phyloP scores from a whole-genome alignment of 2,113 vertebrate genomes.

The Caranx ignobilis region DNA sequence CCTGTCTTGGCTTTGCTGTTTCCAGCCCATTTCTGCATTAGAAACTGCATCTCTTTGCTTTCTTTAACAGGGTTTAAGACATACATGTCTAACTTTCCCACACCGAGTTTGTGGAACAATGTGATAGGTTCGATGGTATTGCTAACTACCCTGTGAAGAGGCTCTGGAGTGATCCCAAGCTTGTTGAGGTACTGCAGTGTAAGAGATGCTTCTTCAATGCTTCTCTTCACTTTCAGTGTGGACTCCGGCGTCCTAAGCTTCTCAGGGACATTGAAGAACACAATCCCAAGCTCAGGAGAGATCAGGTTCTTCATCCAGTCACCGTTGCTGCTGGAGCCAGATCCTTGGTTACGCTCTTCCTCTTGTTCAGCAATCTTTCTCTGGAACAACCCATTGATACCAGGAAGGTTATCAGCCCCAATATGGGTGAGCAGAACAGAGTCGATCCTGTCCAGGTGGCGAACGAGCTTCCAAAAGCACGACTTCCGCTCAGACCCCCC shows the following conservation, averaged over 20 bases:
- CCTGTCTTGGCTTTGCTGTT: slow-evolving; percentile 99
- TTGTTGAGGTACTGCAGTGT: slow-evolving; percentile 94
- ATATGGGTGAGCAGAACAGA: slow-evolving; percentile 97
- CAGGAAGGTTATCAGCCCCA: slow-evolving; percentile 96
- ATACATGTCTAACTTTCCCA: slow-evolving; percentile 98
- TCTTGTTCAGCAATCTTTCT: slow-evolving; percentile 97
- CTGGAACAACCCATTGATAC: slow-evolving; percentile 96
- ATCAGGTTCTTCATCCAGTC: slow-evolving; percentile 98
- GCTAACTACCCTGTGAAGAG: slow-evolving; percentile 92
- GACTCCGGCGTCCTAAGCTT: slow-evolving; percentile 94
- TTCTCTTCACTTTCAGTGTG: slow-evolving; percentile 93
- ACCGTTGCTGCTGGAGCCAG: slow-evolving; percentile 91
- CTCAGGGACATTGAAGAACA: slow-evolving; percentile 98
- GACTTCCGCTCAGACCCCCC: slow-evolving; percentile 96
- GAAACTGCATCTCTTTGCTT: slow-evolving; percentile 99
- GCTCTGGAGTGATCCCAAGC: slow-evolving; percentile 94
- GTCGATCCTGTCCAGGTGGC: slow-evolving; percentile 96
- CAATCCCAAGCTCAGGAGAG: slow-evolving; percentile 96
- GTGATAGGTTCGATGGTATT: slow-evolving; percentile 96
- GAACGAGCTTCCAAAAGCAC: slow-evolving; percentile 98
- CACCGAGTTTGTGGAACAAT: slow-evolving; percentile 97
- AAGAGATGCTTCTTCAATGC: slow-evolving; percentile 96
- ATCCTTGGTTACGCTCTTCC: slow-evolving; percentile 93
- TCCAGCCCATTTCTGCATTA: slow-evolving; percentile 99
- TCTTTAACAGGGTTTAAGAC: slow-evolving; percentile 97